Percentiles rank a stretch among this genome's conserved stretches.
phyloP scores from a whole-genome alignment of 2,113 vertebrate genomes.

The Micronycteris hirsuta region DNA sequence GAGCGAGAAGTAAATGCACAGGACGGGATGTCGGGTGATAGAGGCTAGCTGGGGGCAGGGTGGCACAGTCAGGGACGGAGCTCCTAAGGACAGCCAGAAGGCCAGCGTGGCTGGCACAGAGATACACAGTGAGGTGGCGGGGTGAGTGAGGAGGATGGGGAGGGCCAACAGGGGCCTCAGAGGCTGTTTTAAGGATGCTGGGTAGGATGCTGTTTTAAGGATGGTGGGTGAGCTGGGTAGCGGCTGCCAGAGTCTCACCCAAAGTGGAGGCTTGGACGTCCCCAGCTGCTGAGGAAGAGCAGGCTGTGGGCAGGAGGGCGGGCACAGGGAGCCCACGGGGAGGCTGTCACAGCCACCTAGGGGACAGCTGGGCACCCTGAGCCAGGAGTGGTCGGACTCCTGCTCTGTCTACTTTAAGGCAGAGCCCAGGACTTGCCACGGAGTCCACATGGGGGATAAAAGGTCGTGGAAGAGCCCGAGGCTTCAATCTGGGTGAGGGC shows the following conservation, averaged over 20 bases:
- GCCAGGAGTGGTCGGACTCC: neutral
- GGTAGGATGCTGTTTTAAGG: neutral
- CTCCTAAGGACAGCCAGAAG: neutral
- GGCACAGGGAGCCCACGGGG: no score
- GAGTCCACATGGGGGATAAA: neutral
- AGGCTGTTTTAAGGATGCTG: neutral
- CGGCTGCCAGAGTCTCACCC: neutral
- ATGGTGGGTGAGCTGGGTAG: neutral
- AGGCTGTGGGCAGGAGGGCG: neutral
- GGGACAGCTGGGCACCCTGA: rapidly evolving
- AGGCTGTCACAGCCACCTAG: neutral
- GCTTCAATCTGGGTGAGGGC: neutral
- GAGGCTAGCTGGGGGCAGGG: rapidly evolving
- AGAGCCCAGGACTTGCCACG: neutral
- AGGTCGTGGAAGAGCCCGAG: no score
- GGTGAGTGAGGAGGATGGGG: neutral
- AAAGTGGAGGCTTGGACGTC: neutral
- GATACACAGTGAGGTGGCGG: rapidly evolving
- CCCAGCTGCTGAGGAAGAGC: neutral
- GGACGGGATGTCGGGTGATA: neutral
- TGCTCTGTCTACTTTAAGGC: no score
- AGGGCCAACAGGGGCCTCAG: neutral
- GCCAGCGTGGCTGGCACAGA: neutral
- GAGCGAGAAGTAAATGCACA: neutral
- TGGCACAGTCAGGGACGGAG: neutral